Evolutionary conservation across 2,888 invertebrate genomes (phyloP), one percentile per base, ranked within the genome.

Genomic region (Microplitis deprimator): DNA sequence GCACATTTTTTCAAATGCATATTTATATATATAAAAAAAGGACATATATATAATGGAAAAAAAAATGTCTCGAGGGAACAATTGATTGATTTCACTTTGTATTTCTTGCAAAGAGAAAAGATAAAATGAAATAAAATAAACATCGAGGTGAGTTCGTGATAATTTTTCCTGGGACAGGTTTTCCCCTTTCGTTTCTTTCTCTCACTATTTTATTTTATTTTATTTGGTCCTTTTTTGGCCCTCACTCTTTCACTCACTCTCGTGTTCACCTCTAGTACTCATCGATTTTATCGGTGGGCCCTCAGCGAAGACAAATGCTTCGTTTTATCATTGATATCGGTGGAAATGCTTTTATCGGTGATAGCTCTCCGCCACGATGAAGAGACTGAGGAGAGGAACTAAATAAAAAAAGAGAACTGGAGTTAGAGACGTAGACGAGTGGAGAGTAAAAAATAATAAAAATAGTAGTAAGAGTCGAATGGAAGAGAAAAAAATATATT

Each of bases 281-380:
- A 80, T 82, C 79, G 81, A 82, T 82, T 79, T 82, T 80, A 82
- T 81, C 79, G 79, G 69, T 68, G 76, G 79, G 68, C 75, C 73
- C 77, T 79, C 76, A 76, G 73, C 76, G 73, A 78, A 79, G 79
- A 81, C 81, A 75, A 79, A 80, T 81, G 80, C 81, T 79, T 78
- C 80, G 79, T 80, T 82, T 81, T 82, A 82, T 81, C 82, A 82
- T 82, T 81, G 82, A 82, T 82, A 82, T 82, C 79, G 79, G 73
- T 81, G 77, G 79, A 79, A 81, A 82, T 82, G 82, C 81, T 82
- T 80, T 82, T 82, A 82, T 82, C 81, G 81, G 77, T 81, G 82
- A 82, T 82, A 81, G 82, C 81, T 82, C 81, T 81, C 50, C 50
- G 71, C 39, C 59, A 40, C 64, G 72, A 69, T 77, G 60, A 69